Conservation (phyloP, 2,888 invertebrate genomes). For the Nephrotoma guestfalica region DNA sequence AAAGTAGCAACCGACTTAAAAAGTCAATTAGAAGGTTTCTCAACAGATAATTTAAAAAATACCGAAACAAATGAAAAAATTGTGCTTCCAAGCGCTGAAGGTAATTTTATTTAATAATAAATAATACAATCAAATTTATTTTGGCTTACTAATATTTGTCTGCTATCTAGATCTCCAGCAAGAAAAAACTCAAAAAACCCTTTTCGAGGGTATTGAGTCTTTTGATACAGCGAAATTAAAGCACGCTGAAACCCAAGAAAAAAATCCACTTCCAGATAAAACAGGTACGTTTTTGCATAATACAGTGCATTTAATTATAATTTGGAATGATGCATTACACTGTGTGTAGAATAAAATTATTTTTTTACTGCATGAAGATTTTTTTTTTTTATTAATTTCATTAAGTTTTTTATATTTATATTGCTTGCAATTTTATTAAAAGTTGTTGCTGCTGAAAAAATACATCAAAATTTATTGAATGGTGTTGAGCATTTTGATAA, state of each 20-base stretch:
- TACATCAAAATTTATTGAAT: constrained; percentile 52
- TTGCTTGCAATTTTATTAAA: constrained; percentile 13
- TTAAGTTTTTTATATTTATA: constrained; percentile 16
- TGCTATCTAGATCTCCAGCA: constrained; percentile 62
- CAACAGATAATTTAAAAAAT: constrained; percentile 73
- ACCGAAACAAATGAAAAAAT: constrained; percentile 85
- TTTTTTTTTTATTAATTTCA: constrained; percentile 5
- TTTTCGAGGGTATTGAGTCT: constrained; percentile 73
- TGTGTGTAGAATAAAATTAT: neutral
- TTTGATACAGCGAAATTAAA: constrained; percentile 74
- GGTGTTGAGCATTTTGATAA: constrained; percentile 62
- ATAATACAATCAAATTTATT: neutral
- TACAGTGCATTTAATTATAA: constrained; percentile 14
- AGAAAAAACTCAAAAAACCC: constrained; percentile 71
- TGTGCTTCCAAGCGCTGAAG: constrained; percentile 84
- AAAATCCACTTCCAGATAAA: constrained; percentile 86
- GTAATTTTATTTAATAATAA: constrained; percentile 34
- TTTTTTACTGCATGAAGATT: neutral
- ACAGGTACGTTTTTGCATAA: constrained; percentile 47
- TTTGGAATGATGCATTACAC: neutral
- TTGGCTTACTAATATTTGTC: constrained; percentile 4
- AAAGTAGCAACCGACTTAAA: constrained; percentile 81
- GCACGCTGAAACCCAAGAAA: constrained; percentile 84
- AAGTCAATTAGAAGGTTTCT: constrained; percentile 83
- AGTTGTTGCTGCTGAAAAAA: constrained; percentile 61